These are phyloP conservation scores for Gallirallus australis DNA, from an alignment of 2,797 vertebrate species.

Conservation along the genomic window DNA sequence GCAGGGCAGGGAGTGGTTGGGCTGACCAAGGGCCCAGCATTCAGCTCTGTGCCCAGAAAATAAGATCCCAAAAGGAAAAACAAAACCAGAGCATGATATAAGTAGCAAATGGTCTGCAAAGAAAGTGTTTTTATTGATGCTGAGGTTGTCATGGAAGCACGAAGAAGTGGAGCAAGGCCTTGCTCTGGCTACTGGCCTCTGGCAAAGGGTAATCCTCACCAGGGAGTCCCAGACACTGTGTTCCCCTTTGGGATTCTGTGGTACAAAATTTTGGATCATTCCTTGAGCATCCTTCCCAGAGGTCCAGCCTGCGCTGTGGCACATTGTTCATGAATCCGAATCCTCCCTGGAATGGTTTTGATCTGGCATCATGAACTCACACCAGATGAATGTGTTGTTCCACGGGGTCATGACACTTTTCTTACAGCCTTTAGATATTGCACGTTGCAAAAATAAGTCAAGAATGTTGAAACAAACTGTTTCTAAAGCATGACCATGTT, in stretches of 20 bases:
- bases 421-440: neutral
- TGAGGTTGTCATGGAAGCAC: neutral
- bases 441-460: neutral
- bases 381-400: neutral
- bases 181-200: accelerated
- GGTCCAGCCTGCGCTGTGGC: neutral
- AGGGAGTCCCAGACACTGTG: accelerated
- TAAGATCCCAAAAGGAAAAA: neutral
- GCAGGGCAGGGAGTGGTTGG: neutral
- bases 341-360: neutral
- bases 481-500: neutral
- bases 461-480: neutral
- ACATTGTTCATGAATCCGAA: neutral
- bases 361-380: neutral
- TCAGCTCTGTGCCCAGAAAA: neutral
- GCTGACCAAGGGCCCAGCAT: neutral
- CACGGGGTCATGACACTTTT: neutral
- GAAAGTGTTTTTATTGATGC: neutral
- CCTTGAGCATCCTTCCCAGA: neutral
- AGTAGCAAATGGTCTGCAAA: neutral
- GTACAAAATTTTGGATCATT: neutral
- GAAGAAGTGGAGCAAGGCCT: neutral
- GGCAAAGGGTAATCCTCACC: neutral
- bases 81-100: neutral
- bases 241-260: neutral